A percentile compares a stretch with the other conserved stretches of the same genome.
Conservation (phyloP, 2,113 vertebrate genomes). For the Hydrolagus affinis region DNA sequence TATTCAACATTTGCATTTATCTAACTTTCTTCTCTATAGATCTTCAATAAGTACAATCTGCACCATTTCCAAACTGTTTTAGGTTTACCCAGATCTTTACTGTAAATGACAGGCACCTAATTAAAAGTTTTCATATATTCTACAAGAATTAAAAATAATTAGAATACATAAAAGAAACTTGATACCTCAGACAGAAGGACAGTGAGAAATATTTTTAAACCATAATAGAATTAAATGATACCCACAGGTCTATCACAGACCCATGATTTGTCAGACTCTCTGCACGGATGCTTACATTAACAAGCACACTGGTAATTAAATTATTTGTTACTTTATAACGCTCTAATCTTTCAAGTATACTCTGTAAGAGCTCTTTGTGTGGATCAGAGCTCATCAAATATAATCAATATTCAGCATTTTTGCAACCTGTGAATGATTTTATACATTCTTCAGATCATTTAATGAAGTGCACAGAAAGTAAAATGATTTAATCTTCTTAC, state of each 20-base stretch:
- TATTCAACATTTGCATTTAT: too few species aligned
- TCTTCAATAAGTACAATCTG: too few species aligned
- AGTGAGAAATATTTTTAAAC: conserved; percentile 77
- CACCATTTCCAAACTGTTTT: background rate
- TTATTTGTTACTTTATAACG: conserved; percentile 75
- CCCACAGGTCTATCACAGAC: conserved; percentile 71
- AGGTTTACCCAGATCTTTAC: conserved; percentile 50
- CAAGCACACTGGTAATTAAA: conserved; percentile 76
- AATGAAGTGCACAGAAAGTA: conserved; percentile 72
- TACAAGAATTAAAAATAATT: conserved; percentile 70
- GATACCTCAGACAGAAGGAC: conserved; percentile 71
- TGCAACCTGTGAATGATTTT: conserved; percentile 81
- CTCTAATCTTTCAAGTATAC: conserved; percentile 76
- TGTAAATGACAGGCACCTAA: conserved; percentile 52
- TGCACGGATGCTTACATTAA: conserved; percentile 77
- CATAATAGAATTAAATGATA: conserved; percentile 76
- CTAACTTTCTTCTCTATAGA: too few species aligned
- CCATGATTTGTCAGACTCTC: conserved; percentile 71
- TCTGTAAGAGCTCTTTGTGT: conserved; percentile 72
- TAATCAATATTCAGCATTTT: conserved; percentile 80
- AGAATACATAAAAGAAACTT: conserved; percentile 67
- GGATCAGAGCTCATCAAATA: conserved; percentile 90
- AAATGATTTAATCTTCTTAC: conserved; percentile 79
- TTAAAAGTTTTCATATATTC: conserved; percentile 70
- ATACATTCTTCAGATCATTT: conserved; percentile 83